Percentiles rank a stretch among this genome's conserved stretches.
These are phyloP conservation scores for Volucella inflata DNA, from an alignment of 2,888 invertebrate genomes.

Conservation along the genomic window DNA sequence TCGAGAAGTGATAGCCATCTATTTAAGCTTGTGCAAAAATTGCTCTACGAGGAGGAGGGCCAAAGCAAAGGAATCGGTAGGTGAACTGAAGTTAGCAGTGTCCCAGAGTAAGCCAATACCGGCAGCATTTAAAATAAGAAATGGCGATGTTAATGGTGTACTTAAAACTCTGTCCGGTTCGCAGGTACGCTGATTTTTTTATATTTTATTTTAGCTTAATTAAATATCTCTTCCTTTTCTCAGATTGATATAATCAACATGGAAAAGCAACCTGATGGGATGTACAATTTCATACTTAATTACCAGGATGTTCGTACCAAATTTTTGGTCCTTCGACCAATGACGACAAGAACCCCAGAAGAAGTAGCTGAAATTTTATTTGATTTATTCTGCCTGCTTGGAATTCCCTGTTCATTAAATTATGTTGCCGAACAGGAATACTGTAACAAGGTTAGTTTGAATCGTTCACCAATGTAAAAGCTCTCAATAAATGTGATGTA, in stretches of 20 bases:
- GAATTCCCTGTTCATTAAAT: constrained; percentile 6
- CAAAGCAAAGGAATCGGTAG: constrained; percentile 12
- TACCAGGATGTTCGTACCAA: constrained; percentile 79
- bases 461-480: neutral
- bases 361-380: constrained; percentile 80
- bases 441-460: constrained; percentile 18
- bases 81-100: constrained; percentile 33
- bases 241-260: constrained; percentile 80
- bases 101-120: constrained; percentile 76
- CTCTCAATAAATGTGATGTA: too few species aligned
- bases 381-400: constrained; percentile 81
- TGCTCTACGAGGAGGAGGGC: constrained; percentile 58
- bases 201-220: too few species aligned
- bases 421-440: constrained; percentile 4
- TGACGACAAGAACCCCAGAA: constrained; percentile 79
- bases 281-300: constrained; percentile 81
- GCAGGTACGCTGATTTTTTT: constrained; percentile 76
- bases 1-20: constrained; percentile 48
- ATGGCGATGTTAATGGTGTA: too few species aligned
- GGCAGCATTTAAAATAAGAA: too few species aligned
- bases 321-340: constrained; percentile 80
- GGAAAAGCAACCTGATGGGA: constrained; percentile 79
- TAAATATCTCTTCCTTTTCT: neutral
- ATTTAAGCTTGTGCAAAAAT: constrained; percentile 60
- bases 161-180: constrained; percentile 73